These are phyloP conservation scores for Mastomys coucha DNA, from an alignment of 2,113 vertebrate species.

Conservation along the genomic window DNA sequence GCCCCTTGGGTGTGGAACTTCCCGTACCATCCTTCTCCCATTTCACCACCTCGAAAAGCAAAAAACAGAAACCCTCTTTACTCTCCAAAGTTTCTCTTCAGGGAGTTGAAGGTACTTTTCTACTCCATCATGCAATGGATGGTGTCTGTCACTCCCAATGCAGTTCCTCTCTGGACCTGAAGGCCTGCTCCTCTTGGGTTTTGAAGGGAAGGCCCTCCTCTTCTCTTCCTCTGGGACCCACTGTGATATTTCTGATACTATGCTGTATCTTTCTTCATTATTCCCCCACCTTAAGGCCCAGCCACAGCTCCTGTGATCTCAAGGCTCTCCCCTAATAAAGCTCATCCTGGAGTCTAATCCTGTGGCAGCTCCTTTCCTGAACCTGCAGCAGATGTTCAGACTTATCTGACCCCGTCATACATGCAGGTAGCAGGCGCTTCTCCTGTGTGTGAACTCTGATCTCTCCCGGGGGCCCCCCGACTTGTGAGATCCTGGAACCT, in stretches of 20 bases:
- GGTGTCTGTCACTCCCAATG: background rate
- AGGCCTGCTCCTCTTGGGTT: background rate
- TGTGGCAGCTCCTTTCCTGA: background rate
- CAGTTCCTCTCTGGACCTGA: background rate
- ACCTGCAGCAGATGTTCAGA: background rate
- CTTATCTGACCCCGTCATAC: background rate
- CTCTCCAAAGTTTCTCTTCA: no score
- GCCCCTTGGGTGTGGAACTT: background rate
- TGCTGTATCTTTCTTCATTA: background rate
- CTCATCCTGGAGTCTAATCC: background rate
- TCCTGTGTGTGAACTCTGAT: background rate
- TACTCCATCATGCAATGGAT: no score
- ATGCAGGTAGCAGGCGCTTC: background rate
- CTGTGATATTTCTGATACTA: background rate
- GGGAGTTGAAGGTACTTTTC: background rate
- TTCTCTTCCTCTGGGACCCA: background rate
- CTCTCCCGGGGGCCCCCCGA: background rate
- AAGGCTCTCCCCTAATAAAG: background rate
- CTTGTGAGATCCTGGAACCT: background rate
- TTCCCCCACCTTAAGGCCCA: background rate
- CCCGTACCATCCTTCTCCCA: no score
- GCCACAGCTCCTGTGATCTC: background rate
- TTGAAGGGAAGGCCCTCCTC: background rate
- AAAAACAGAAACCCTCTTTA: background rate
- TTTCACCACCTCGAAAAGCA: fast-evolving